A percentile compares a stretch with the other conserved stretches of the same genome.
Conservation (phyloP, 1,140 invertebrate genomes). For the Panagrolaimus sp. region DNA sequence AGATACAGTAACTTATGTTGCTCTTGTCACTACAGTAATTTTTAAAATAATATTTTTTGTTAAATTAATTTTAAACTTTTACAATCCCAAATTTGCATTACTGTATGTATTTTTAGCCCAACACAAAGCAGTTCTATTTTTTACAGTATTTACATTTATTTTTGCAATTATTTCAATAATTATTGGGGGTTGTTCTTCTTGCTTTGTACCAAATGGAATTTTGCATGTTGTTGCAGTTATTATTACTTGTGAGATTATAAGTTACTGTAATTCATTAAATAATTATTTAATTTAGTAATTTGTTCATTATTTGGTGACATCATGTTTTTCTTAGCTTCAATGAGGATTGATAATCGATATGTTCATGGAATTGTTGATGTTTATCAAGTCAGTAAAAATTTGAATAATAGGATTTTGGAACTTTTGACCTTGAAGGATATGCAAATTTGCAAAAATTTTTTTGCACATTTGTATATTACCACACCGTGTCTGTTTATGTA, state of each 20-base stretch:
- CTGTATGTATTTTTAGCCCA: slow-evolving; percentile 47
- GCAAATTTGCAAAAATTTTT: neutral
- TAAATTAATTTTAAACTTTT: no score
- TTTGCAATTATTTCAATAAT: slow-evolving; percentile 49
- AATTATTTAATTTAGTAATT: slow-evolving; percentile 27
- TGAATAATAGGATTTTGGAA: neutral
- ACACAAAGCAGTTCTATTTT: slow-evolving; percentile 53
- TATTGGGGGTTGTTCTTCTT: slow-evolving; percentile 48
- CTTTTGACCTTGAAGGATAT: neutral
- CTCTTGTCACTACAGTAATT: no score
- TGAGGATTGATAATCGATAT: slow-evolving; percentile 34
- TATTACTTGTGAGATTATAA: slow-evolving; percentile 42
- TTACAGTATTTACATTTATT: slow-evolving; percentile 47
- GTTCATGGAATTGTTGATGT: slow-evolving; percentile 26
- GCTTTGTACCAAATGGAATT: slow-evolving; percentile 47
- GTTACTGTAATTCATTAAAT: neutral
- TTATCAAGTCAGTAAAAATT: neutral
- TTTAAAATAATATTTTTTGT: no score
- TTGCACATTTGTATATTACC: neutral
- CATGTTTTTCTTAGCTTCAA: slow-evolving; percentile 48
- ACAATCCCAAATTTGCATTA: no score
- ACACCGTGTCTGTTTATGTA: neutral
- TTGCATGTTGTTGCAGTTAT: slow-evolving; percentile 42
- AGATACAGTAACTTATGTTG: no score
- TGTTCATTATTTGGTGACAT: slow-evolving; percentile 48